These are phyloP conservation scores for Pinctada fucata DNA, from an alignment of 2,888 invertebrate species.

Conservation along the genomic window DNA sequence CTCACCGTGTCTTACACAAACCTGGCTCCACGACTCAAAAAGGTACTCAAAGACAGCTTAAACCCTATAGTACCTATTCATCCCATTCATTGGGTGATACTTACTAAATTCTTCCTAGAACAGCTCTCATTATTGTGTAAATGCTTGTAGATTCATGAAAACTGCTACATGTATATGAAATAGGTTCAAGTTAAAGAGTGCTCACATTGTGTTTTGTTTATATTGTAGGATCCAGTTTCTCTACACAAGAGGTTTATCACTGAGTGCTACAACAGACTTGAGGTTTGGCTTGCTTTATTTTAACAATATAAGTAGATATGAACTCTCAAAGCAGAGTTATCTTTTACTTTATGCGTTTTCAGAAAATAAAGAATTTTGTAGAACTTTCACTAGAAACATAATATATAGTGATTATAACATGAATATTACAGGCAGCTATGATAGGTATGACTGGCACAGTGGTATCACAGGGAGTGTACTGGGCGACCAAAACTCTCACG, in stretches of 20 bases:
- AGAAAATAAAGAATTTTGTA: no score
- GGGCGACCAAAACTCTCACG: slow-evolving; percentile 76
- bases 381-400: no score
- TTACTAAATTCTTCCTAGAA: no score
- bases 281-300: slow-evolving; percentile 55
- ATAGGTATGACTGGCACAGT: slow-evolving; percentile 74
- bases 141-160: no score
- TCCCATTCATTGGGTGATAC: no score
- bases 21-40: slow-evolving; percentile 76
- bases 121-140: no score
- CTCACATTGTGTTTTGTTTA: neutral
- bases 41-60: slow-evolving; percentile 47
- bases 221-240: slow-evolving; percentile 73
- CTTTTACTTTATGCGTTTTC: no score
- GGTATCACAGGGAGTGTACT: slow-evolving; percentile 73
- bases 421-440: slow-evolving; percentile 66
- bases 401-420: no score
- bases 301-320: no score
- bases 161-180: no score
- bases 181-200: no score
- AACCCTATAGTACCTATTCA: neutral
- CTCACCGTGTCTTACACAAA: slow-evolving; percentile 76
- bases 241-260: slow-evolving; percentile 78
- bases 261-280: slow-evolving; percentile 78
- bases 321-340: no score